Conservation (phyloP, 2,113 vertebrate genomes). For the Forbesichthys agassizii region DNA sequence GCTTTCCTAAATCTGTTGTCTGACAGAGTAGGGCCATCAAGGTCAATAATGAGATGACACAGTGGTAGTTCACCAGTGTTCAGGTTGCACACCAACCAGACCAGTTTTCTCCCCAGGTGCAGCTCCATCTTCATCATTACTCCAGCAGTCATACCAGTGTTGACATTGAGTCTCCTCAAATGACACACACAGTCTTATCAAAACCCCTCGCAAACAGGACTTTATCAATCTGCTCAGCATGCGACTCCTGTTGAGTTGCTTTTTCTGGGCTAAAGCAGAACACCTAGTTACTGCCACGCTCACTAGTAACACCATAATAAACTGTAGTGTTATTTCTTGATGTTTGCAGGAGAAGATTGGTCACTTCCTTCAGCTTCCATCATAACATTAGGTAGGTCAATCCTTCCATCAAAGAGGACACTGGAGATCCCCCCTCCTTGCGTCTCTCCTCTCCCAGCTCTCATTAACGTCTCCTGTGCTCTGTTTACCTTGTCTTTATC, state of each 20-base stretch:
- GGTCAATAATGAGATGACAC: no score
- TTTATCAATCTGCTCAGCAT: slow-evolving; percentile 1
- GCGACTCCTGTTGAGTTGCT: neutral
- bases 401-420: neutral
- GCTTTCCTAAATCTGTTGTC: slow-evolving; percentile 15
- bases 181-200: slow-evolving; percentile 1
- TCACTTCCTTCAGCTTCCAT: neutral
- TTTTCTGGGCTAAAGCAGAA: neutral
- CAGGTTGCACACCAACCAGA: slow-evolving; percentile 6
- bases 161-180: slow-evolving; percentile 16
- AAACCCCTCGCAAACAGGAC: slow-evolving; percentile 13
- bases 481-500: neutral
- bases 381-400: no score
- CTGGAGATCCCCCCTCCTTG: neutral
- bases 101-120: neutral
- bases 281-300: no score
- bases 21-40: neutral
- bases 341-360: neutral
- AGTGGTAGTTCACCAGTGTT: slow-evolving; percentile 8
- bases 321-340: neutral
- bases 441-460: slow-evolving; percentile 2
- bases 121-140: no score
- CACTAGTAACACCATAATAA: neutral
- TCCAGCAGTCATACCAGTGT: neutral
- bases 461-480: neutral